phyloP scores from a whole-genome alignment of 2,797 vertebrate species.

The Orestias chungarensis region DNA sequence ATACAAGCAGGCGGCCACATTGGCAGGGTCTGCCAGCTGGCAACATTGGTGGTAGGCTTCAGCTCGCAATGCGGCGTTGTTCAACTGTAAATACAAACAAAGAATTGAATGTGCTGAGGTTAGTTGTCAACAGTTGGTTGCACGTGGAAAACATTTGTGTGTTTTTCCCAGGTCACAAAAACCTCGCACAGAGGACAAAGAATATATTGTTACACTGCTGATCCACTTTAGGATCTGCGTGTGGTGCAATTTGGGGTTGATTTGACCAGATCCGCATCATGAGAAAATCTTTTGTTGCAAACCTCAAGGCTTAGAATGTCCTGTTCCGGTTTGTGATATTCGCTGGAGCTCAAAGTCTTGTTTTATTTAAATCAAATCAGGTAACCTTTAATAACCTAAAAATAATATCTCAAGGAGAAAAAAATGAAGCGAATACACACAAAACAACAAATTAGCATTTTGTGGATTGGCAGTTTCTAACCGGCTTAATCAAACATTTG shows the following conservation, averaged over 20 bases:
- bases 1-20: not conserved
- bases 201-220: slow-evolving; percentile 36
- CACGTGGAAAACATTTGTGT: slow-evolving; percentile 49
- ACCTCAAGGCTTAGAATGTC: not conserved
- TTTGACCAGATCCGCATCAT: slow-evolving; percentile 23
- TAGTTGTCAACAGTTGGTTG: slow-evolving; percentile 38
- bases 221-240: slow-evolving; percentile 22
- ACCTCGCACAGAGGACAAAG: slow-evolving; percentile 47
- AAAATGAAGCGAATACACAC: not conserved
- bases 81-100: slow-evolving; percentile 57
- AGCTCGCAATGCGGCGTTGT: slow-evolving; percentile 17
- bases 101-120: slow-evolving; percentile 56
- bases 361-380: not conserved
- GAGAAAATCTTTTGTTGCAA: slow-evolving; percentile 26
- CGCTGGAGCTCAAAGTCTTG: not conserved
- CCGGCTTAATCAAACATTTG: not conserved
- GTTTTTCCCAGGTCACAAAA: slow-evolving; percentile 43
- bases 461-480: not conserved
- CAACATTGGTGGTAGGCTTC: slow-evolving; percentile 14
- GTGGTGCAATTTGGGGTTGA: slow-evolving; percentile 22
- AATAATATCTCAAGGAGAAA: not conserved
- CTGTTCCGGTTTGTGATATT: slow-evolving; percentile 5
- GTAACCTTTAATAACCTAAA: not conserved
- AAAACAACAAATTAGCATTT: not conserved
- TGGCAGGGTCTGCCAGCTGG: slow-evolving; percentile 22